Base-by-base conservation (phyloP, 2,888 invertebrate genomes). In the Thymelicus sylvestris region DNA sequence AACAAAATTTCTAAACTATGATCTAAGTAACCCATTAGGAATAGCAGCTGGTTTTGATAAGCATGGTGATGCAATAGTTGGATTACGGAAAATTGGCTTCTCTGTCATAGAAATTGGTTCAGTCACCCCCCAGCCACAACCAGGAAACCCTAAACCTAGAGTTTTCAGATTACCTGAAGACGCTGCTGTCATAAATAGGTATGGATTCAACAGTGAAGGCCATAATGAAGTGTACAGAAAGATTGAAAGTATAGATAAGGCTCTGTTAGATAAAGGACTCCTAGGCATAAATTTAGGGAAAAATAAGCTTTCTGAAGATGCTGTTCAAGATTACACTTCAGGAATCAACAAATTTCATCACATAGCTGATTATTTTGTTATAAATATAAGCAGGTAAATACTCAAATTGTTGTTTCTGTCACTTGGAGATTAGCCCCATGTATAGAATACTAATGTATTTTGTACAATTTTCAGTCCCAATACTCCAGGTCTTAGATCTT, bases 11-110 rank as follows among this genome's bases (percentile, higher is more conserved):
- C 96, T 97, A 86, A 95, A 95, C 31, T 93, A 95, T 74, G 87
- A 96, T 13, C 95, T 99, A 74, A 93, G 95, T 68, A 99, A 98
- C 92, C 99, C 99, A 0, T 90, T 99, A 78, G 99, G 99, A n/a
- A 96, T 99, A 82, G 99, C 99, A 39, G 99, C 99, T 71, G 99
- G 99, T 7, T 99, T 99, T 92, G 99, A 99, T 88, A 99, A 99
- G 89, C 96, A 99, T 90, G 99, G 96, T 7, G 98, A 99, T 93
- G 98, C 98, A 31, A 94, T 99, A 2, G 88, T 95, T 79, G 97
- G 98, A 0, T 90, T 99, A 52, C 94, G 95, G 74, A 95, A 96
- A 80, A 91, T 98, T 71, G 99, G 99, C 0, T 99, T 99, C 90
- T 97, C 99, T 6, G 98, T 99, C 87, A 96, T 99, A 31, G 99